Conservation (phyloP, 2,888 invertebrate species). For the Macrosiphum euphorbiae region DNA sequence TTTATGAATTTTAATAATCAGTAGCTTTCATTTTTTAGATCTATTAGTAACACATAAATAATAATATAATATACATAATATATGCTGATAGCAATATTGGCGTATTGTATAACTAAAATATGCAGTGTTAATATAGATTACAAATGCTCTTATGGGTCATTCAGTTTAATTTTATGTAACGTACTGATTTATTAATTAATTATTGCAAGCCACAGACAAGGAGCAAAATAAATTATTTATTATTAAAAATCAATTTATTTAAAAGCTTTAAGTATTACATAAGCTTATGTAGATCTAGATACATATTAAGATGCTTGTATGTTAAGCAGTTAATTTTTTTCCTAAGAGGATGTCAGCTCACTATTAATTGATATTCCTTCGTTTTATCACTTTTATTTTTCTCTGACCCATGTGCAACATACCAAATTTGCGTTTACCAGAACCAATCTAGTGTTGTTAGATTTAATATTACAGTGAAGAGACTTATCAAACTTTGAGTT, state of each 20-base stretch:
- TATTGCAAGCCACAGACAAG: background rate
- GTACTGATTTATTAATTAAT: background rate
- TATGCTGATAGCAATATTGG: background rate
- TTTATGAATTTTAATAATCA: no score
- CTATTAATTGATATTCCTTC: background rate
- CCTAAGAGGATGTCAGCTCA: background rate
- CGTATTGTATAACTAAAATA: background rate
- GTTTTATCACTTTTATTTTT: background rate
- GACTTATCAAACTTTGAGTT: background rate
- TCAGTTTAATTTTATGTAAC: background rate
- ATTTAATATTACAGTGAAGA: background rate
- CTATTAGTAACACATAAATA: background rate
- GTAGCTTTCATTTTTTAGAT: no score
- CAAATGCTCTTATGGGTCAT: background rate
- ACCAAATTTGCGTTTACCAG: background rate
- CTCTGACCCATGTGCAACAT: background rate
- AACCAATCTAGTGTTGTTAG: background rate
- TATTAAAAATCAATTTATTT: background rate
- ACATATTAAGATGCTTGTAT: background rate
- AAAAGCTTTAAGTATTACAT: background rate
- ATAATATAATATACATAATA: background rate
- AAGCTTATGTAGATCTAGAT: no score
- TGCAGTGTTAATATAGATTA: background rate
- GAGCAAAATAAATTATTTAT: background rate
- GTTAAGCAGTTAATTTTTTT: background rate